phyloP scores from a whole-genome alignment of 2,888 invertebrate genomes.

The Acronicta alni region DNA sequence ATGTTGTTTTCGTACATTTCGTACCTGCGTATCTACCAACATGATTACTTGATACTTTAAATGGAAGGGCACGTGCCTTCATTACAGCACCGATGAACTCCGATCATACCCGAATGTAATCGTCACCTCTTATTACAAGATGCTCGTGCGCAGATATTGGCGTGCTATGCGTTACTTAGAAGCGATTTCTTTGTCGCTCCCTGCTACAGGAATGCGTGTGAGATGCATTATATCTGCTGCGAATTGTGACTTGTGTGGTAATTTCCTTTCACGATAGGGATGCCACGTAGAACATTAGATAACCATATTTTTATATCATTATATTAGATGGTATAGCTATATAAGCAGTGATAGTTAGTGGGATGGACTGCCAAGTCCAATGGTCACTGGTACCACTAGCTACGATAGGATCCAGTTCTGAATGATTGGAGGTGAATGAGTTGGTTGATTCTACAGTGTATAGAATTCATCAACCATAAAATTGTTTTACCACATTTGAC shows the following conservation, averaged over 20 bases:
- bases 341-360: too few relatives aligned
- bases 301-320: too few relatives aligned
- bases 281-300: neutral
- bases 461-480: too few relatives aligned
- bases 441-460: too few relatives aligned
- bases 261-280: conserved; percentile 45
- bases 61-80: conserved; percentile 35
- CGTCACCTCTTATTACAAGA: conserved; percentile 56
- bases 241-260: conserved; percentile 54
- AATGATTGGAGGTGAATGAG: too few relatives aligned
- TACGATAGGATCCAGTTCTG: too few relatives aligned
- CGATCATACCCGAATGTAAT: conserved; percentile 51
- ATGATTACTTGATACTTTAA: conserved; percentile 15
- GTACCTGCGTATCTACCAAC: conserved; percentile 1
- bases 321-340: too few relatives aligned
- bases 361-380: too few relatives aligned
- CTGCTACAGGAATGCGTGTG: conserved; percentile 55
- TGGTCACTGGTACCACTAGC: too few relatives aligned
- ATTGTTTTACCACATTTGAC: too few relatives aligned
- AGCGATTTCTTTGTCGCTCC: conserved; percentile 54
- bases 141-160: conserved; percentile 46
- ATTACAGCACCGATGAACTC: conserved; percentile 40
- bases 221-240: conserved; percentile 56
- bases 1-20: too few relatives aligned
- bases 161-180: conserved; percentile 45